These are phyloP conservation scores for Corydoras sp. DNA, from an alignment of 2,113 vertebrate species.

Conservation along the genomic window DNA sequence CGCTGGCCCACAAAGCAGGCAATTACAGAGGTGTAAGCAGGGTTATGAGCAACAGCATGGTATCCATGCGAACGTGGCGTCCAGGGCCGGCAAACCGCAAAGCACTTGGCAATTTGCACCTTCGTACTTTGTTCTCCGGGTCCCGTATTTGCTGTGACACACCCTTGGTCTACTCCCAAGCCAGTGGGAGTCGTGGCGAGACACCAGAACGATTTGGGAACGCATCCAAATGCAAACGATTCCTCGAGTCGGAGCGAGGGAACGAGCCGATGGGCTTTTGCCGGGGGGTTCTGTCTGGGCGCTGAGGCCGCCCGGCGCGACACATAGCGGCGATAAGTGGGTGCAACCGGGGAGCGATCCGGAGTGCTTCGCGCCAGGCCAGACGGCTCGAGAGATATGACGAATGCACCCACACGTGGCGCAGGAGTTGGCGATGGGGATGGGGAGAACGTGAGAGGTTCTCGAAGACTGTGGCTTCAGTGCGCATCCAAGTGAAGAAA, in stretches of 20 bases:
- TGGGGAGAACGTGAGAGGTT: constrained; percentile 33
- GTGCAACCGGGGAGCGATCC: constrained; percentile 33
- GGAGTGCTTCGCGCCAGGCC: constrained; percentile 36
- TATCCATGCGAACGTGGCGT: constrained; percentile 45
- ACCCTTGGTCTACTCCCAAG: constrained; percentile 29
- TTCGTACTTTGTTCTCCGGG: constrained; percentile 26
- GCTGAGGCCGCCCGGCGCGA: constrained; percentile 22
- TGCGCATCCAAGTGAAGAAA: constrained; percentile 16
- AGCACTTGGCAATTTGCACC: constrained; percentile 48
- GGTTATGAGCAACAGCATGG: constrained; percentile 46
- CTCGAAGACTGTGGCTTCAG: constrained; percentile 36
- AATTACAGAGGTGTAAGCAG: constrained; percentile 56
- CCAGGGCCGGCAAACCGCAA: constrained; percentile 42
- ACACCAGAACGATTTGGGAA: constrained; percentile 48
- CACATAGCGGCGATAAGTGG: constrained; percentile 43
- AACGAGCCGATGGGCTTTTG: constrained; percentile 3
- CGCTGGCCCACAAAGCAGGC: constrained; percentile 52
- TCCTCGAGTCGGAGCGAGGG: constrained; percentile 23
- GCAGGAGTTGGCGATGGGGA: constrained; percentile 36
- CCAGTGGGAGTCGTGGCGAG: constrained; percentile 42
- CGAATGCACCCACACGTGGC: constrained; percentile 41
- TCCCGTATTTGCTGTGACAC: constrained; percentile 39
- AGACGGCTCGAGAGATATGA: constrained; percentile 43
- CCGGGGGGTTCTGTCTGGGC: constrained; percentile 38
- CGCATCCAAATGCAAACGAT: constrained; percentile 42